These are phyloP conservation scores for Nothocercus nigrocapillus DNA, from an alignment of 2,113 vertebrate genomes.

Conservation along the genomic window DNA sequence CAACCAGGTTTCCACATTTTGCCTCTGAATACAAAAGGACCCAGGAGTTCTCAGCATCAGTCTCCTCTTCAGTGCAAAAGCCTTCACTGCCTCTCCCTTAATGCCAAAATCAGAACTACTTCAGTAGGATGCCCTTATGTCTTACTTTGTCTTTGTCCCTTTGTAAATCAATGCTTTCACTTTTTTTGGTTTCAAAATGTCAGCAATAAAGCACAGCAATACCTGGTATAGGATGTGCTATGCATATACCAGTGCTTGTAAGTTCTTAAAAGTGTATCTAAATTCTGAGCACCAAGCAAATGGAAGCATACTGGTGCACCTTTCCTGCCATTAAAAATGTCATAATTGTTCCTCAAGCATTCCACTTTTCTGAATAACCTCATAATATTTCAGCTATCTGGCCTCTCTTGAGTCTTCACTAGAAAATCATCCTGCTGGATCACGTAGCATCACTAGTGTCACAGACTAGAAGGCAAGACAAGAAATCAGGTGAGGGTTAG, in stretches of 20 bases:
- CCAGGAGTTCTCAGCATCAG: background rate
- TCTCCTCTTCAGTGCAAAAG: background rate
- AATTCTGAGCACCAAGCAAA: background rate
- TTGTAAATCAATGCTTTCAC: background rate
- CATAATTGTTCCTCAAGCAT: background rate
- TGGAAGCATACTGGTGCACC: background rate
- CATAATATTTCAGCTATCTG: background rate
- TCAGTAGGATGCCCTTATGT: background rate
- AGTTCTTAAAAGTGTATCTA: background rate
- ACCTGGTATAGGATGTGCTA: background rate
- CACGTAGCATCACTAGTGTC: background rate
- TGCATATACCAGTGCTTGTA: background rate
- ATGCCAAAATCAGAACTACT: background rate
- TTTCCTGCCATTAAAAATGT: background rate
- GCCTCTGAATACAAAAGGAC: background rate
- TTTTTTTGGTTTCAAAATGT: background rate
- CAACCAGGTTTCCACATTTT: background rate
- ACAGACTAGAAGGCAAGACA: slow-evolving; percentile 5
- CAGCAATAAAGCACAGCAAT: background rate
- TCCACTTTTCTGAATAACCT: background rate
- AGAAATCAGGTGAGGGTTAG: background rate
- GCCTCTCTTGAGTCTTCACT: background rate
- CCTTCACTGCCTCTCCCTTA: background rate
- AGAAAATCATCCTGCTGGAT: slow-evolving; percentile 2
- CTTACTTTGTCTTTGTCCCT: background rate